Evolutionary conservation across 2,797 vertebrate species (phyloP).

Genomic region (Semotilus atromaculatus): DNA sequence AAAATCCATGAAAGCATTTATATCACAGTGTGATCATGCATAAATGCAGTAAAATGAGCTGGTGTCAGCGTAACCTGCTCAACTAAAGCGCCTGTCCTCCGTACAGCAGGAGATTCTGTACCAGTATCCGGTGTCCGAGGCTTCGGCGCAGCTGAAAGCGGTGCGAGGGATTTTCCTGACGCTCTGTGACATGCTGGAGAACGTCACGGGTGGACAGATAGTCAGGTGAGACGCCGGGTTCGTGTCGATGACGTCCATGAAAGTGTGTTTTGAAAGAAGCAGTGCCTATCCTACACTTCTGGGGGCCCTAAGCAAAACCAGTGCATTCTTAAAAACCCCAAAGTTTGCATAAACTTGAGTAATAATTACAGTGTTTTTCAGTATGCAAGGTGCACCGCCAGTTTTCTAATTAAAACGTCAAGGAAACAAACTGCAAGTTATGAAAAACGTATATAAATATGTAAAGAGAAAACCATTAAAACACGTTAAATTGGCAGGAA

Average conservation of each 20-base stretch:
- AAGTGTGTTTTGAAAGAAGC: no score
- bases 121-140: conserved; percentile 89
- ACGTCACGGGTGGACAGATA: conserved; percentile 88
- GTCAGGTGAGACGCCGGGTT: conserved; percentile 76
- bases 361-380: no score
- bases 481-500: no score
- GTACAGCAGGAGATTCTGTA: conserved; percentile 93
- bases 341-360: no score
- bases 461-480: no score
- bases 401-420: no score
- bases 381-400: no score
- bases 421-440: no score
- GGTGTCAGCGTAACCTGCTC: background rate
- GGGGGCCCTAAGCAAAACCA: no score
- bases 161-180: conserved; percentile 96
- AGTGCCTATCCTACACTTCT: no score
- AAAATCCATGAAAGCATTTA: background rate
- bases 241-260: background rate
- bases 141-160: conserved; percentile 89
- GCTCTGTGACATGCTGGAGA: conserved; percentile 94
- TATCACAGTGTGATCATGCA: background rate
- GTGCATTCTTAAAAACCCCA: no score
- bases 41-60: background rate
- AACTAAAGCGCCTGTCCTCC: conserved; percentile 15
- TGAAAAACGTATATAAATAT: no score